A percentile compares a stretch with the other conserved stretches of the same genome.
Evolutionary conservation across 2,797 vertebrate species (phyloP).

Genomic region (Dermochelys coriacea): DNA sequence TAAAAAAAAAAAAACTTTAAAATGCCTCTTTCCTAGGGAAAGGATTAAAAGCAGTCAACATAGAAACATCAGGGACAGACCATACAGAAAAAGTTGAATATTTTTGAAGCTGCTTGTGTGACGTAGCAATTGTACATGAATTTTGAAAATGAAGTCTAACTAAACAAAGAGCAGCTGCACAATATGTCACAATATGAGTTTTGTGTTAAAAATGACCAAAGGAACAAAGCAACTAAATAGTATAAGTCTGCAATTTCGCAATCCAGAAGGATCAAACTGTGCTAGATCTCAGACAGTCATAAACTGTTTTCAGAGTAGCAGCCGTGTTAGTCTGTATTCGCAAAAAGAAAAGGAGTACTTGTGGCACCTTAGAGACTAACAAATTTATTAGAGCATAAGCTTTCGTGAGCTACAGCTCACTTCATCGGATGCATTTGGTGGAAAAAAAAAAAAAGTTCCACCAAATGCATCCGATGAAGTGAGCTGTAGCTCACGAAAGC

Average conservation of each 20-base stretch:
- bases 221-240: neutral
- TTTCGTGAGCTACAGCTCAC: too few relatives aligned
- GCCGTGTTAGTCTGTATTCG: too few relatives aligned
- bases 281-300: neutral
- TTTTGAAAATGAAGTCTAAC: neutral
- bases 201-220: neutral
- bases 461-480: too few relatives aligned
- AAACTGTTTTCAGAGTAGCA: too few relatives aligned
- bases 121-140: neutral
- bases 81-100: neutral
- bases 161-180: slow-evolving; percentile 10
- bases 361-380: too few relatives aligned
- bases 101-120: neutral
- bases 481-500: too few relatives aligned
- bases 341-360: too few relatives aligned
- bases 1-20: neutral
- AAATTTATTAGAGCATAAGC: too few relatives aligned
- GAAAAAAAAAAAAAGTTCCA: too few relatives aligned
- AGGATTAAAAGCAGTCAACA: neutral
- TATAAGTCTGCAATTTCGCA: neutral
- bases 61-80: neutral
- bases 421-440: too few relatives aligned
- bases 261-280: neutral
- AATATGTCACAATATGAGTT: neutral
- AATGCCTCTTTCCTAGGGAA: neutral